phyloP scores from a whole-genome alignment of 2,113 vertebrate genomes.

The Rhea americana region DNA sequence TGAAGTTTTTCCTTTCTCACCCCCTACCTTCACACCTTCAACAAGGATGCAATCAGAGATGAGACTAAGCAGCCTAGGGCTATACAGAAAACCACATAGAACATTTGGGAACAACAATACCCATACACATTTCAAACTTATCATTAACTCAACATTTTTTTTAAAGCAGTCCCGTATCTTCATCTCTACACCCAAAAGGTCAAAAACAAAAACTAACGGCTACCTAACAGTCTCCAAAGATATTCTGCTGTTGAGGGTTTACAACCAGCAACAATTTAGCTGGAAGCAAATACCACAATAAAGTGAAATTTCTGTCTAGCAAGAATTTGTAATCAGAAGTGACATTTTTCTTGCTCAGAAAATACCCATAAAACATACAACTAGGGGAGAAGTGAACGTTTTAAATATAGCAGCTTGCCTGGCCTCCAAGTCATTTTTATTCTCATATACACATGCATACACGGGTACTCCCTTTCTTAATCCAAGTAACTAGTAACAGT shows the following conservation, averaged over 20 bases:
- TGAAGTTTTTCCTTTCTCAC: background rate
- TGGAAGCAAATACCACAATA: background rate
- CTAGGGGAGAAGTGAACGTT: background rate
- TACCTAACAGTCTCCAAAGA: background rate
- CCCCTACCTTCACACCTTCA: background rate
- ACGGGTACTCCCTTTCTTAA: rapidly evolving
- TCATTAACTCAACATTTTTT: background rate
- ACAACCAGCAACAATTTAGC: rapidly evolving
- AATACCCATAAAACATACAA: background rate
- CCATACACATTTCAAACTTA: background rate
- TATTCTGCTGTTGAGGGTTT: background rate
- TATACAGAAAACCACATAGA: background rate
- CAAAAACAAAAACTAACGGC: background rate
- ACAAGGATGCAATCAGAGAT: background rate
- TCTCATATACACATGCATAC: rapidly evolving
- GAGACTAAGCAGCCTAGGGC: background rate
- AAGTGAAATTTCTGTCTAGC: background rate
- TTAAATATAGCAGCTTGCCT: background rate
- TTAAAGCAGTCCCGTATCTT: background rate
- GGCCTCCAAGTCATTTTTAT: background rate
- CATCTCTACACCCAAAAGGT: background rate
- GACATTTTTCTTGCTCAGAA: background rate
- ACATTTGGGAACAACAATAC: background rate
- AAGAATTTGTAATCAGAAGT: background rate
- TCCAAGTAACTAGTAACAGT: background rate